phyloP scores from a whole-genome alignment of 1,140 invertebrate genomes.

The Bombus polaris region DNA sequence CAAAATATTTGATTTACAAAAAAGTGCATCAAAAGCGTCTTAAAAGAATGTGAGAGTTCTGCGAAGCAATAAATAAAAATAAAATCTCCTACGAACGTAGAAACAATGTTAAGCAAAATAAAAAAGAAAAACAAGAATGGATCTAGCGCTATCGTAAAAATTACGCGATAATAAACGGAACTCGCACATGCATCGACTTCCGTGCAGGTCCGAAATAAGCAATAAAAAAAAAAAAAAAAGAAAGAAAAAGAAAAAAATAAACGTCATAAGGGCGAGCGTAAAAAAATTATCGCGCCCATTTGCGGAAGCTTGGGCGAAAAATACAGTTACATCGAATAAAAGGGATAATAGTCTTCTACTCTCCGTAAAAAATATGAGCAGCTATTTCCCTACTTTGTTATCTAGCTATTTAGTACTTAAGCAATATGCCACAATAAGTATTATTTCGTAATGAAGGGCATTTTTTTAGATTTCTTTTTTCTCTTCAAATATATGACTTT shows the following conservation, averaged over 20 bases:
- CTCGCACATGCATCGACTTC: conserved; percentile 9
- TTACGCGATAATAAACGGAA: background rate
- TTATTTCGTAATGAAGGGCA: conserved; percentile 9
- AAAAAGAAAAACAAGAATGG: background rate
- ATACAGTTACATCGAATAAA: conserved; percentile 24
- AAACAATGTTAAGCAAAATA: background rate
- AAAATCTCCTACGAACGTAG: background rate
- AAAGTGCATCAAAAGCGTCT: background rate
- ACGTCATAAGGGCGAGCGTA: background rate
- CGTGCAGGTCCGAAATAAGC: background rate
- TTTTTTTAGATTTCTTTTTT: conserved; percentile 7
- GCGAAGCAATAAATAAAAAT: background rate
- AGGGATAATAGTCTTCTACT: conserved; percentile 42
- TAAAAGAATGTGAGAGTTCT: background rate
- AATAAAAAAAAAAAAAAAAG: too few relatives aligned
- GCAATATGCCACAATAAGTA: conserved; percentile 49
- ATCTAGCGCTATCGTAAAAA: background rate
- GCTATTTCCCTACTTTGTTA: conserved; percentile 41
- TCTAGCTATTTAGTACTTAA: conserved; percentile 30
- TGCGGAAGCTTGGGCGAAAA: background rate
- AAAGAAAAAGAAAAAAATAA: too few relatives aligned
- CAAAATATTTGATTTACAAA: background rate
- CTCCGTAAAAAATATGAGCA: conserved; percentile 60
- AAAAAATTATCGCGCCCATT: conserved; percentile 5
- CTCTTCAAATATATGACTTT: conserved; percentile 21